These are phyloP conservation scores for Callinectes sapidus DNA, from an alignment of 2,888 invertebrate species.

Conservation along the genomic window DNA sequence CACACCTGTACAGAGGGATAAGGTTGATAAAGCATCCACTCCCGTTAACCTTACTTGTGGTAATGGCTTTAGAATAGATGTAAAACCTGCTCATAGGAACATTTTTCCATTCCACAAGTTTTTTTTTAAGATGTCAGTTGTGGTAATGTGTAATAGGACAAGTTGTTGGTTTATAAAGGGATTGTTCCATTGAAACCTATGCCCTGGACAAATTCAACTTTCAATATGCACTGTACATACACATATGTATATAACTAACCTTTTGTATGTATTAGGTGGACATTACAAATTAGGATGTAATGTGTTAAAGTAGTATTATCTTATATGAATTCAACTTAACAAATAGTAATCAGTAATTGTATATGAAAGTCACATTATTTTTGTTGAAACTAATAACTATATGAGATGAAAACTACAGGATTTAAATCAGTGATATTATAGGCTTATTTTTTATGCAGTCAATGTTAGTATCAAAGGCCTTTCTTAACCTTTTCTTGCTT, in stretches of 20 bases:
- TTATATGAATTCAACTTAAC: background rate
- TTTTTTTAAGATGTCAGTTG: background rate
- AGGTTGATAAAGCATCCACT: background rate
- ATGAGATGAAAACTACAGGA: background rate
- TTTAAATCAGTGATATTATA: too few species aligned
- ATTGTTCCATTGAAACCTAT: background rate
- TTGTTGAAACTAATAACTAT: background rate
- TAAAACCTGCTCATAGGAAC: background rate
- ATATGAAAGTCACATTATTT: background rate
- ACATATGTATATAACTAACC: background rate
- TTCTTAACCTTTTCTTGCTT: background rate
- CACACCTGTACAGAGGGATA: constrained; percentile 76
- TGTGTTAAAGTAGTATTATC: background rate
- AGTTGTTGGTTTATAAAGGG: background rate
- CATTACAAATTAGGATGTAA: background rate
- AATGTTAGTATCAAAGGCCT: background rate
- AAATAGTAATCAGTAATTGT: background rate
- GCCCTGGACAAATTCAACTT: background rate
- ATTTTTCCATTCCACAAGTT: background rate
- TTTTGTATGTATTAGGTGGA: background rate
- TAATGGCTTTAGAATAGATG: background rate
- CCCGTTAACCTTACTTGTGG: background rate
- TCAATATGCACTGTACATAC: background rate
- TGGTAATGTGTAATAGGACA: background rate
- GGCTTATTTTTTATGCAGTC: background rate